Base-by-base conservation (phyloP, 2,888 invertebrate genomes). In the Calameuta pallipes region DNA sequence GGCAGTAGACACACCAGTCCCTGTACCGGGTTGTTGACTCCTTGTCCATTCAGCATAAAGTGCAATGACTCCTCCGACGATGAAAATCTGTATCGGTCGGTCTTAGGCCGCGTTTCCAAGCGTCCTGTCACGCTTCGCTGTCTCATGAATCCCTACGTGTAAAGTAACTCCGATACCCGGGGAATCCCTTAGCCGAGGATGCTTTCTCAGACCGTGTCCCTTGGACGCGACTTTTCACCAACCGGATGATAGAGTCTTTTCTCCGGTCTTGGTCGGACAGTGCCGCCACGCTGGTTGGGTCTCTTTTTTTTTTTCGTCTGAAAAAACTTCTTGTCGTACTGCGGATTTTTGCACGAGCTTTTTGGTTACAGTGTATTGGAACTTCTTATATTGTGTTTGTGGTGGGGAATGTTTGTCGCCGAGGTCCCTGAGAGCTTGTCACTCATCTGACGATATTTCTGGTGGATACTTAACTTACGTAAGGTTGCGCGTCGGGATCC, bases 1-100 rank as follows among this genome's bases (percentile, higher is more conserved):
- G 74, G 76, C 76, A 68, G 73, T 78, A 75, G 69, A 76, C 76
- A 75, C 74, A 74, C 75, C 69, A 56, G 71, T 75, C 81, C 71
- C 69, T 76, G 76, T 76, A 76, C 73, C 86, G 87, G 89, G 88
- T 90, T 90, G 90, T 90, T 89, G 90, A 90, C 90, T 90, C 87
- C 89, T 83, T 90, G 89, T 86, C 88, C 90, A 89, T 90, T 90
- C 88, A 88, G 90, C 90, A 90, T 90, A 89, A 90, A 90, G 90
- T 89, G 90, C 90, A 90, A 90, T 87, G 90, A 90, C 88, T 88
- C 88, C 87, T 85, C 86, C 82, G 80, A 81, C 86, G 88, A 88
- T 89, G 88, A 88, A 89, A 89, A 89, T 90, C 87, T 86, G 86
- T 88, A 88, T 76, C 79, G 73, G 41, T 33, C 36, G 33, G 56